A percentile compares a stretch with the other conserved stretches of the same genome.
Conservation (phyloP, 2,797 vertebrate species). For the Crenichthys baileyi region DNA sequence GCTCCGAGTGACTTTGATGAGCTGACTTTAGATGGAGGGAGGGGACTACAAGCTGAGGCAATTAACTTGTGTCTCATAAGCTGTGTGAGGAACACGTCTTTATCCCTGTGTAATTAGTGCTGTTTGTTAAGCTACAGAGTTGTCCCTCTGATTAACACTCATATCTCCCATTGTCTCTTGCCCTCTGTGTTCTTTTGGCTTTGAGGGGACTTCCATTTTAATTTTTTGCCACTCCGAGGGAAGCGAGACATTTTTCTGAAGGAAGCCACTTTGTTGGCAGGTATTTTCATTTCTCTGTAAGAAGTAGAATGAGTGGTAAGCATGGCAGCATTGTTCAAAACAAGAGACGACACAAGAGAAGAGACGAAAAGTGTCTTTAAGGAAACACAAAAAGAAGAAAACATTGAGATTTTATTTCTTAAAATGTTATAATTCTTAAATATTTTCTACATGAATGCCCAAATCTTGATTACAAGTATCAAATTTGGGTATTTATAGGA, state of each 20-base stretch:
- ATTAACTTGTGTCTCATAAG: slow-evolving; percentile 83
- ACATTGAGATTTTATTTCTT: not conserved
- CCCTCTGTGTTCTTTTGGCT: slow-evolving; percentile 29
- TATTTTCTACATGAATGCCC: too few relatives aligned
- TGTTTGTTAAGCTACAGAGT: slow-evolving; percentile 80
- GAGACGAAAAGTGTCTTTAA: not conserved
- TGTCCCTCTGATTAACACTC: slow-evolving; percentile 72
- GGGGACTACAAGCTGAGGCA: slow-evolving; percentile 73
- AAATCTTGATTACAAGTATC: too few relatives aligned
- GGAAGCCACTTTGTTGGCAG: not conserved
- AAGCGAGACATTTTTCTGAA: not conserved
- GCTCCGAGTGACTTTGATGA: slow-evolving; percentile 57
- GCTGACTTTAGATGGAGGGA: slow-evolving; percentile 60
- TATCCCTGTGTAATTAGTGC: slow-evolving; percentile 81
- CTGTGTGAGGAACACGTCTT: slow-evolving; percentile 80
- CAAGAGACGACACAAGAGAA: not conserved
- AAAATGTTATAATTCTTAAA: too few relatives aligned
- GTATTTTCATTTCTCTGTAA: not conserved
- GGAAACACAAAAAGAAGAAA: not conserved
- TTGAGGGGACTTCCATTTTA: slow-evolving; percentile 10
- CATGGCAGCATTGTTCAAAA: not conserved
- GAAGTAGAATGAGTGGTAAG: not conserved
- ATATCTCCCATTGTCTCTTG: slow-evolving; percentile 44
- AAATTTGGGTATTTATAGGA: too few relatives aligned
- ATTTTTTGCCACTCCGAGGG: slow-evolving; percentile 12